Conservation (phyloP, 92 coral and sea anemone genomes). For the Isaurus tuberculatus region DNA sequence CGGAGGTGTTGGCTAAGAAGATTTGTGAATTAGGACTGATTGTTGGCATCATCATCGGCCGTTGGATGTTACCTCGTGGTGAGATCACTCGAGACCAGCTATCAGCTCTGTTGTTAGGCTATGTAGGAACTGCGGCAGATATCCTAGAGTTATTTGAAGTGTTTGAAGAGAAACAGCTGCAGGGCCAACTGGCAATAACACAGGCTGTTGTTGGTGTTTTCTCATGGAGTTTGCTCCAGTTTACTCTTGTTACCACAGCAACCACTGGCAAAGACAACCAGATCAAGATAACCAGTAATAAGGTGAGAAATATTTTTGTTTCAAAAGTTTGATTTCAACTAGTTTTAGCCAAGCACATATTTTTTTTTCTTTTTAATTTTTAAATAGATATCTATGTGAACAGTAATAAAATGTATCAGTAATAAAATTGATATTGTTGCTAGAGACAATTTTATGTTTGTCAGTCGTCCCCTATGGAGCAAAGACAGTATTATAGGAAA, state of each 20-base stretch:
- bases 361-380: too few species aligned
- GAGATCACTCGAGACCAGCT: conserved; percentile 99
- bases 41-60: conserved; percentile 89
- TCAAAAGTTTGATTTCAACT: not conserved
- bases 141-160: conserved; percentile 94
- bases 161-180: conserved; percentile 81
- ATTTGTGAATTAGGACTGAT: conserved; percentile 92
- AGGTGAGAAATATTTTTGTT: conserved; percentile 62
- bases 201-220: conserved; percentile 90
- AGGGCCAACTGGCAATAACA: conserved; percentile 71
- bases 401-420: too few species aligned
- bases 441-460: too few species aligned
- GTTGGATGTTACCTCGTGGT: conserved; percentile 97
- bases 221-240: conserved; percentile 95
- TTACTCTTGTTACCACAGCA: conserved; percentile 98
- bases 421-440: too few species aligned
- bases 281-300: conserved; percentile 80
- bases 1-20: conserved; percentile 74
- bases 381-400: too few species aligned
- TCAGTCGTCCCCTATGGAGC: too few species aligned
- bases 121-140: conserved; percentile 99
- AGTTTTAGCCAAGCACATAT: too few species aligned
- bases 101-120: conserved; percentile 94
- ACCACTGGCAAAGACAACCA: conserved; percentile 94
- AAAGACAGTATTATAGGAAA: too few species aligned